Base-by-base conservation (phyloP, 1,140 invertebrate genomes). In the Penaeus japonicus region DNA sequence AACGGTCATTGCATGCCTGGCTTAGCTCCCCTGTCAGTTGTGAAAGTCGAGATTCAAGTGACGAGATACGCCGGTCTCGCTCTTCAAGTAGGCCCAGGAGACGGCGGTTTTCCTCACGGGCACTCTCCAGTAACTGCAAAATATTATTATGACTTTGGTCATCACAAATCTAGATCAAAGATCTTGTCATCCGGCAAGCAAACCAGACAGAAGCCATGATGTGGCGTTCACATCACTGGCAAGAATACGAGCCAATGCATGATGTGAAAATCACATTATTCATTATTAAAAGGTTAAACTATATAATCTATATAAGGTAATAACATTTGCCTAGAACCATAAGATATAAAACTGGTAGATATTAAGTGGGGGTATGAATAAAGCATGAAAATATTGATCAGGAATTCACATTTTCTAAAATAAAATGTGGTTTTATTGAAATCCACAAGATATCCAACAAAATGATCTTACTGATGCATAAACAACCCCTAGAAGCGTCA, bases 81-180 rank as follows among this genome's bases (percentile, higher is more conserved):
- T 94, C 93, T 85, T 94, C 94, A 70, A 95, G 82, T 24, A 94
- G 91, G n/a, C 93, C 92, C 70, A 93, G 90, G 35, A 95, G 91
- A 27, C 93, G 92, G 59, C 92, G 92, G 85, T 95, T 95, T 86
- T 95, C 94, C 89, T 94, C 93, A 78, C 93, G 93, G 30, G 94
- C 93, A 85, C 93, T 92, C 89, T 94, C 93, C 84, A 94, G 92
- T 87, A 93, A 89, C 93, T 94, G 89, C 78, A 85, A 77, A 89
- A 32, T 27, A 18, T 7, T 70, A 32, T 62, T 62, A 62, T 62
- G 65, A 1, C 62, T 70, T 24, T 22, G 15, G 18, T 35, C 62
- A 22, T 24, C 10, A 12, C 12, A 17, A 73, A 65, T 24, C 55
- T 24, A 30, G 4, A 30, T 1, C 24, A 27, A 47, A 4, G 78